Percentiles rank a stretch among this genome's conserved stretches.
Evolutionary conservation across 2,113 vertebrate species (phyloP).

Genomic region (Acanthisitta chloris): DNA sequence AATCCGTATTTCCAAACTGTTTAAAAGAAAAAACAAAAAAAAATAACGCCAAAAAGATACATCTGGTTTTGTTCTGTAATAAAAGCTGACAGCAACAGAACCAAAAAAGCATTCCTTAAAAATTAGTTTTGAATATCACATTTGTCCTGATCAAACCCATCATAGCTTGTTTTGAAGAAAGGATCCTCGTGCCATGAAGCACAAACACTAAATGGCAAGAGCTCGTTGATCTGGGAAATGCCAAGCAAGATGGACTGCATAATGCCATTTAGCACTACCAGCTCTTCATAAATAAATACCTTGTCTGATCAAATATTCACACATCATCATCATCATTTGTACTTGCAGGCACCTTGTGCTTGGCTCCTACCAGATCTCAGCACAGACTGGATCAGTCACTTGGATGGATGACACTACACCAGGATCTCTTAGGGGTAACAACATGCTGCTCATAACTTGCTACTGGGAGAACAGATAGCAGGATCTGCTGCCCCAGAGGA

Average conservation of each 20-base stretch:
- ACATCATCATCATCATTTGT: neutral
- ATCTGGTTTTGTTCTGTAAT: neutral
- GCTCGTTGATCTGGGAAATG: neutral
- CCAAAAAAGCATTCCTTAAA: neutral
- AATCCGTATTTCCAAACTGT: neutral
- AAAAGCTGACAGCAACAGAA: neutral
- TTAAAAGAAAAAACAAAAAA: neutral
- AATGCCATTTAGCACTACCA: neutral
- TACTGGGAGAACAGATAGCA: accelerated
- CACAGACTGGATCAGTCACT: neutral
- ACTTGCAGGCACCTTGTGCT: neutral
- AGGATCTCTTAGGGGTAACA: neutral
- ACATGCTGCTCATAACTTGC: neutral
- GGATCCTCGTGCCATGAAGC: neutral
- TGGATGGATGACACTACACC: neutral
- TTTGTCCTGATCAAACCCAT: neutral
- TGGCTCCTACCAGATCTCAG: neutral
- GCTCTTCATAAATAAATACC: neutral
- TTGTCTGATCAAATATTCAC: neutral
- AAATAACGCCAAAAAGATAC: neutral
- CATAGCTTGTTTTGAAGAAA: neutral
- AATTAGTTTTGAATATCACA: neutral
- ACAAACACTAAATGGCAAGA: neutral
- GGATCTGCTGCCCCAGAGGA: neutral
- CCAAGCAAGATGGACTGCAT: neutral